A percentile compares a stretch with the other conserved stretches of the same genome.
Conservation (phyloP, 2,888 invertebrate genomes). For the Timandra comae region DNA sequence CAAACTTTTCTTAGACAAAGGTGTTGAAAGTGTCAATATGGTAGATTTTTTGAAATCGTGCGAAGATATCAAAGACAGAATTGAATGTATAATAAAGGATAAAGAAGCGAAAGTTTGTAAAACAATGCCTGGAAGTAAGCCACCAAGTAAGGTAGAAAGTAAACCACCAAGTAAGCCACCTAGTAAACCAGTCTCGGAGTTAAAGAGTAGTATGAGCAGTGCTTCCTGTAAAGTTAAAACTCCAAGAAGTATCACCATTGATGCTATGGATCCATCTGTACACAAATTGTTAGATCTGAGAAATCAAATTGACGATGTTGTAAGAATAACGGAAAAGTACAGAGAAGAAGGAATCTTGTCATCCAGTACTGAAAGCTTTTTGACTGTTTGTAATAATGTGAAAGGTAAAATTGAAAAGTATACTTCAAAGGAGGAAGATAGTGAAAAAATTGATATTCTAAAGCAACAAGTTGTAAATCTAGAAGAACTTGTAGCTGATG, state of each 20-base stretch:
- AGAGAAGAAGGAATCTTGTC: conserved; percentile 19
- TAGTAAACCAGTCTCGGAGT: too few species aligned
- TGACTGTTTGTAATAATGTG: conserved; percentile 15
- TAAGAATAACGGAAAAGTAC: conserved; percentile 25
- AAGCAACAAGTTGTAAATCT: neutral
- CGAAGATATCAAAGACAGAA: neutral
- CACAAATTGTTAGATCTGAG: conserved; percentile 24
- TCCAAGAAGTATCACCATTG: too few species aligned
- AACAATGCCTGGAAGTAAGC: too few species aligned
- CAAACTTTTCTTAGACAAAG: neutral
- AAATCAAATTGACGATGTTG: conserved; percentile 25
- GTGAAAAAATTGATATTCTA: neutral
- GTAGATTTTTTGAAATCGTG: neutral
- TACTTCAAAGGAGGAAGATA: neutral
- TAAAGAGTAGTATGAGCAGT: too few species aligned
- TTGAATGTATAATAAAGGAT: too few species aligned
- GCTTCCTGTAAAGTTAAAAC: too few species aligned
- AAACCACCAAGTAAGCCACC: too few species aligned
- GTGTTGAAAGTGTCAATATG: conserved; percentile 1
- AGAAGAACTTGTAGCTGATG: neutral
- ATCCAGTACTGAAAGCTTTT: conserved; percentile 24
- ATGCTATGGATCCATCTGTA: conserved; percentile 11
- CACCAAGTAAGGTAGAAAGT: too few species aligned
- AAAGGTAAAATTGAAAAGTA: neutral
- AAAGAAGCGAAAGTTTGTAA: too few species aligned